Base-by-base conservation (phyloP, 1,140 invertebrate genomes). In the Drosophila kanapiae region DNA sequence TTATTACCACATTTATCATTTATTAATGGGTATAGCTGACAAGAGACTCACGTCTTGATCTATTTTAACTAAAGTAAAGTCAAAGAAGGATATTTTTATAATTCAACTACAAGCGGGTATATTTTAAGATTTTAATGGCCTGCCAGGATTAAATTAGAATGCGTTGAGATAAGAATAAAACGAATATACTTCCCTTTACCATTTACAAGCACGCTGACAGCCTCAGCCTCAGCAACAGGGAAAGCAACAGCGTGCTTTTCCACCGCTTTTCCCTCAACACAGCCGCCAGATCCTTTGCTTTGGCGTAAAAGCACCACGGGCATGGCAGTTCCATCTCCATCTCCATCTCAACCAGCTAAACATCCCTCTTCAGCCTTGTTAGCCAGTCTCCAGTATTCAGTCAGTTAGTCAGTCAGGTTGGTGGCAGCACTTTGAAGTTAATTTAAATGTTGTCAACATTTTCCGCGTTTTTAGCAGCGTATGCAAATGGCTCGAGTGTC, bases 381-480 rank as follows among this genome's bases (percentile, higher is more conserved):
- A 42, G 51, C 35, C 54, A 61, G 53, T 18, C 53, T 27, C 35
- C 61, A 65, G 62, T 67, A 62, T 31, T 49, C 48, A 51, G 53
- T 40, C 62, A 80, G 62, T 61, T 47, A 71, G 42, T 38, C 53
- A 70, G 78, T 38, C 60, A 78, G 70, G 79, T 69, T 68, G 70
- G 61, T 75, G 81, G 74, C 78, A 79, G 75, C 81, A 91, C 88
- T 91, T 91, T 91, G 84, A 88, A 91, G 80, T 86, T 91, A 87
- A 91, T 91, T 91, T 91, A 88, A 91, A 91, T 91, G 88, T 82
- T 91, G 79, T 80, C 83, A 91, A 82, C 78, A 79, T 91, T 84
- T 84, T 80, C 78, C 68, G 67, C 62, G 68, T 78, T 85, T 75
- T 82, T 78, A 75, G 80, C 84, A 71, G 84, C 80, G 77, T 81